These are phyloP conservation scores for Rhinatrema bivittatum DNA, from an alignment of 2,797 vertebrate genomes.

Conservation along the genomic window DNA sequence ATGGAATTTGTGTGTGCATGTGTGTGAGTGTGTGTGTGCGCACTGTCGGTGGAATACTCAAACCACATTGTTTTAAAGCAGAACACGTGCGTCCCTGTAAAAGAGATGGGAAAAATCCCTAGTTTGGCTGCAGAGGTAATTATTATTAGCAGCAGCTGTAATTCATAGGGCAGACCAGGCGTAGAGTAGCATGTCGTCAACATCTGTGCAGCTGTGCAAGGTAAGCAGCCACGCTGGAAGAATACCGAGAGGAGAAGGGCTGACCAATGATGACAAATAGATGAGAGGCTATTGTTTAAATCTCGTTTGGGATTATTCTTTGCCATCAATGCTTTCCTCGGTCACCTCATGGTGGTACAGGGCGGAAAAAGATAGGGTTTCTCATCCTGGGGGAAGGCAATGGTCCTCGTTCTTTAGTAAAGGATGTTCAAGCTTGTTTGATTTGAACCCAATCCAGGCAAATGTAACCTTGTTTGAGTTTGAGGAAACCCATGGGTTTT, in stretches of 20 bases:
- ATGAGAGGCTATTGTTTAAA: neutral
- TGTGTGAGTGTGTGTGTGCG: no score
- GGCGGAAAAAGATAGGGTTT: no score
- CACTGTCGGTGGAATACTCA: constrained; percentile 9
- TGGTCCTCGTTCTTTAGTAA: no score
- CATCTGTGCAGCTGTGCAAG: constrained; percentile 26
- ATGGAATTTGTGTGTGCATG: constrained; percentile 2
- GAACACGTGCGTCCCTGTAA: constrained; percentile 30
- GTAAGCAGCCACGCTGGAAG: constrained; percentile 6
- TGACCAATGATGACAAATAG: constrained; percentile 7
- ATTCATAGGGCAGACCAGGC: constrained; percentile 35
- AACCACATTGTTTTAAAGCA: constrained; percentile 20
- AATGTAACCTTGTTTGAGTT: no score
- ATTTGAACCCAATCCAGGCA: no score
- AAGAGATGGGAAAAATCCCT: constrained; percentile 27
- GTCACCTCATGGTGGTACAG: no score
- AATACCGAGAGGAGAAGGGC: constrained; percentile 4
- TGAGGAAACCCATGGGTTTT: no score
- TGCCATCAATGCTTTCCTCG: no score
- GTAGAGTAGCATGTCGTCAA: constrained; percentile 44
- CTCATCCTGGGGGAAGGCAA: no score
- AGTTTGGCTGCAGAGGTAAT: constrained; percentile 31
- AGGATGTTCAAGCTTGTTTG: no score
- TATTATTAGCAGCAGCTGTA: constrained; percentile 32
- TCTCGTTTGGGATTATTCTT: no score